Percentiles rank a stretch among this genome's conserved stretches.
Evolutionary conservation across 2,797 vertebrate species (phyloP).

Genomic region (Eupleurogrammus muticus): DNA sequence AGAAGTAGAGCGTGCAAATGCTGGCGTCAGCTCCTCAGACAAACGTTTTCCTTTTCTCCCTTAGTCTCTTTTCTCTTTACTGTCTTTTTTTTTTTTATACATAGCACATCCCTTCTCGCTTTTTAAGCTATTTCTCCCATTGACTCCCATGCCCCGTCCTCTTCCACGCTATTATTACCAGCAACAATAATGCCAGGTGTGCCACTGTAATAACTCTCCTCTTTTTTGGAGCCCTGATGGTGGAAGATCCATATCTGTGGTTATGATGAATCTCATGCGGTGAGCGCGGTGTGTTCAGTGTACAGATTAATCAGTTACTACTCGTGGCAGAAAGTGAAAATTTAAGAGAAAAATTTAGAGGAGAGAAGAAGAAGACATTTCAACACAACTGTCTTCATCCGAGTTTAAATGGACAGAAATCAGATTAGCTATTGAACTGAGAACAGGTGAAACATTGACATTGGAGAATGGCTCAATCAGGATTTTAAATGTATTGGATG

Average conservation of each 20-base stretch:
- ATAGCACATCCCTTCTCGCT: constrained; percentile 1
- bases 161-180: constrained; percentile 50
- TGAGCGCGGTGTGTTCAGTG: neutral
- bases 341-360: too few relatives aligned
- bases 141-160: constrained; percentile 16
- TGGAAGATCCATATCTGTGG: constrained; percentile 45
- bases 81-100: neutral
- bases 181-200: constrained; percentile 50
- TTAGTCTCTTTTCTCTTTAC: constrained; percentile 6
- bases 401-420: too few relatives aligned
- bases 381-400: too few relatives aligned
- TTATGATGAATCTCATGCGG: constrained; percentile 1
- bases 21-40: constrained; percentile 34
- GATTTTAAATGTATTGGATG: too few relatives aligned
- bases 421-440: too few relatives aligned
- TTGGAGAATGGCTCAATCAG: too few relatives aligned
- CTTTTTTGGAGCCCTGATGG: constrained; percentile 54
- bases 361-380: too few relatives aligned
- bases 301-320: neutral
- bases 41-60: constrained; percentile 10
- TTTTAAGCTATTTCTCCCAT: constrained; percentile 15
- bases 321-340: neutral
- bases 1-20: constrained; percentile 10
- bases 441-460: too few relatives aligned
- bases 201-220: constrained; percentile 67